Base-by-base conservation (phyloP, 1,140 invertebrate species). In the Dreissena polymorpha region DNA sequence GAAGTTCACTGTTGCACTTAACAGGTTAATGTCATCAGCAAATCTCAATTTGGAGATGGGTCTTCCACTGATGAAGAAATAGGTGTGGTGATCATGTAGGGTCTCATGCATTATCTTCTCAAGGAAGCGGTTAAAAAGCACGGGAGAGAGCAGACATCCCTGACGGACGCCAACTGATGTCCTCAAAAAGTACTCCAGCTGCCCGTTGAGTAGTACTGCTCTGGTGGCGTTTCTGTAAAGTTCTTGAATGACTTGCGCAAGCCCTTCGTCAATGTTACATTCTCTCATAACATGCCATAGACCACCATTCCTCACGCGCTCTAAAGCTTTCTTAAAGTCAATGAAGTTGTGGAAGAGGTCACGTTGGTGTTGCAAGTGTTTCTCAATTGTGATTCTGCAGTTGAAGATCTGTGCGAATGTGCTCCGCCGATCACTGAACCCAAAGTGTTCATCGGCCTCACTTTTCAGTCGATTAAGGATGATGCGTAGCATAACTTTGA, bases 401-500 rank as follows among this genome's bases (percentile, higher is more conserved):
- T 85, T 87, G 84, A 82, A 87, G 14, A 87, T 87, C 76, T 83
- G 70, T 70, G 78, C 83, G 7, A 72, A 75, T 83, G 74, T 87
- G 50, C 83, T 80, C 29, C 74, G 60, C 50, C 53, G 79, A n/a
- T 50, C 29, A 21, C 72, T 74, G 69, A 82, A 81, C 21, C 84
- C 49, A 49, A 60, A 60, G 25, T 85, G 78, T 8, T 39, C 39
- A 2, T 39, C 39, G 39, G 39, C 39, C 39, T 39, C n/a, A 39
- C 39, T 39, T 39, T 39, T 39, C 39, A 39, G 8, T 39, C 39
- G 39, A 39, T 39, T 39, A 5, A 39, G 39, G 39, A 39, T 39
- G 39, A 39, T 39, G 39, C 39, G 39, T 39, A 8, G 39, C 2
- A 39, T 39, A 8, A 39, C 39, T 39, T 39, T 39, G 39, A 2